These are phyloP conservation scores for Halictus quadricinctus DNA, from an alignment of 2,888 invertebrate species.

Conservation along the genomic window DNA sequence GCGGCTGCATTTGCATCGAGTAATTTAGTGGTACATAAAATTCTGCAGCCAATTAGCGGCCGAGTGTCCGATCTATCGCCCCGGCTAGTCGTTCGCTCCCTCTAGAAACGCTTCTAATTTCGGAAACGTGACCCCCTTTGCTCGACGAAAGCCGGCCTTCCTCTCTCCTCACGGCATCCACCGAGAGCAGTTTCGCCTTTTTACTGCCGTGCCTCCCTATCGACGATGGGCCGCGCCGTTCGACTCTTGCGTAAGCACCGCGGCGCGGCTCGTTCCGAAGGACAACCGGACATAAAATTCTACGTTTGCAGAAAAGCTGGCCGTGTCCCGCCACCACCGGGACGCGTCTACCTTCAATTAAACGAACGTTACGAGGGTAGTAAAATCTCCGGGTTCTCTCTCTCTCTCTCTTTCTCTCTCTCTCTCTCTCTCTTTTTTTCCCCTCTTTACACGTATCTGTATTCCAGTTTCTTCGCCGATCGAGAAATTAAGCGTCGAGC, in stretches of 20 bases:
- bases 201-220: background rate
- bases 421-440: background rate
- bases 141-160: slow-evolving; percentile 6
- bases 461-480: background rate
- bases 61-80: slow-evolving; percentile 76
- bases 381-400: slow-evolving; percentile 16
- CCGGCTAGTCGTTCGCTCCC: slow-evolving; percentile 60
- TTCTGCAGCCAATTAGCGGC: slow-evolving; percentile 78
- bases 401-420: background rate
- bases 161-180: background rate
- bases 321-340: background rate
- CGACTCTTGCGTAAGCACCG: slow-evolving; percentile 36
- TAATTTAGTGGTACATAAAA: slow-evolving; percentile 81
- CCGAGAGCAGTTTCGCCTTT: slow-evolving; percentile 17
- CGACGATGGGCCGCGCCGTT: background rate
- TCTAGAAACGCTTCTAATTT: slow-evolving; percentile 61
- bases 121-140: slow-evolving; percentile 52
- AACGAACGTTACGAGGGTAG: slow-evolving; percentile 33
- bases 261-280: slow-evolving; percentile 28
- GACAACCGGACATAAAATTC: slow-evolving; percentile 42
- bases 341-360: slow-evolving; percentile 31
- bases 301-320: slow-evolving; percentile 39
- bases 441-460: background rate
- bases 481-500: background rate
- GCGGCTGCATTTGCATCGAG: slow-evolving; percentile 78